Percentiles rank a stretch among this genome's conserved stretches.
Conservation (phyloP, 2,797 vertebrate species). For the Okamejei kenojei region DNA sequence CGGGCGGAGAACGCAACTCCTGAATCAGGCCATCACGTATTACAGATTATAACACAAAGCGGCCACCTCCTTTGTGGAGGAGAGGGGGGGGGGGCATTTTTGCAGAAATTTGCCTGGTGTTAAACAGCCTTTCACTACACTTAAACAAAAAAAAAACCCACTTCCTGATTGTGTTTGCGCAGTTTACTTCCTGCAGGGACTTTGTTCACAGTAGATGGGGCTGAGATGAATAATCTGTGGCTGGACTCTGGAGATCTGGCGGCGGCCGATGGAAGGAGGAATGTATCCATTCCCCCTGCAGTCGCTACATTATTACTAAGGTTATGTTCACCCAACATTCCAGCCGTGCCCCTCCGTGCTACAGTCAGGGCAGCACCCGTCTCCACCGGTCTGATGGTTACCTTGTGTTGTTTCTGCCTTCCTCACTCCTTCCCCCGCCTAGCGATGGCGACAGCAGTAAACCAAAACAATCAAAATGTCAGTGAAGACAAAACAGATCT, state of each 20-base stretch:
- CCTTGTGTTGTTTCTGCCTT: not conserved
- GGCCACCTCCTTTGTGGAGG: too few relatives aligned
- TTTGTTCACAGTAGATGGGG: not conserved
- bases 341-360: too few relatives aligned
- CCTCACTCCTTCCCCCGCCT: not conserved
- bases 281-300: not conserved
- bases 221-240: not conserved
- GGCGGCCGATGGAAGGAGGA: not conserved
- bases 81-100: not conserved
- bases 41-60: not conserved
- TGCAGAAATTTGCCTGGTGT: not conserved
- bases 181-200: not conserved
- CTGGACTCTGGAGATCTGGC: not conserved
- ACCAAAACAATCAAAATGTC: too few relatives aligned
- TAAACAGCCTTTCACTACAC: not conserved
- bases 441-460: not conserved
- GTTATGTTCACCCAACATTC: not conserved
- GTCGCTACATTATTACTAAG: not conserved
- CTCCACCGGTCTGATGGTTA: not conserved
- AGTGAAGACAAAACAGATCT: too few relatives aligned
- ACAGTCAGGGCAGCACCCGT: too few relatives aligned
- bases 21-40: too few relatives aligned
- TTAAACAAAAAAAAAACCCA: not conserved
- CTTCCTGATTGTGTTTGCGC: not conserved
- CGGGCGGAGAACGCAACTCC: not conserved